Evolutionary conservation across 2,113 vertebrate species (phyloP).

Genomic region (Sapajus apella): DNA sequence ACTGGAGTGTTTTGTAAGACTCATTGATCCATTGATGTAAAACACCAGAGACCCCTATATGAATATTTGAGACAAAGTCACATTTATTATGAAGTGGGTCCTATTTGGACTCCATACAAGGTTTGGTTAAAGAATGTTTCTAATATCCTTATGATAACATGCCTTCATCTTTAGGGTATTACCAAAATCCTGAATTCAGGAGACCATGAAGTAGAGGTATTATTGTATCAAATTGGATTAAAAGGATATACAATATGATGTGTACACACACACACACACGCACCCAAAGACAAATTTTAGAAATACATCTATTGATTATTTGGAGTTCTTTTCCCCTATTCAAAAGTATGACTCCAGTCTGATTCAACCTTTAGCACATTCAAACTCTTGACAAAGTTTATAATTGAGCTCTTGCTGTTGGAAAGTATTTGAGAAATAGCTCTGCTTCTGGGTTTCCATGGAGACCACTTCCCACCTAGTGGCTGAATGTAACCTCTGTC

Average conservation of each 20-base stretch:
- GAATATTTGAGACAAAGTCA: not conserved
- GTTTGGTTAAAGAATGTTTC: not conserved
- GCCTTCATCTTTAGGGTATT: not conserved
- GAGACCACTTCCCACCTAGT: constrained; percentile 66
- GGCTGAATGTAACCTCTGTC: constrained; percentile 55
- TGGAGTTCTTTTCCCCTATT: not conserved
- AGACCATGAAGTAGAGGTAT: not conserved
- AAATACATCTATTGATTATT: not conserved
- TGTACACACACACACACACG: not conserved
- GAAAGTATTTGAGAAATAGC: constrained; percentile 45
- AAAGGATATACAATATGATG: not conserved
- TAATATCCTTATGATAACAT: not conserved
- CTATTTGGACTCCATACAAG: not conserved
- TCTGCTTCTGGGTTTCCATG: constrained; percentile 75
- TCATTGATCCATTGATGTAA: not conserved
- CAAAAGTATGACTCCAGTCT: not conserved
- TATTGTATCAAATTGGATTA: not conserved
- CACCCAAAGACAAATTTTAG: not conserved
- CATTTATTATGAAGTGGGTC: not conserved
- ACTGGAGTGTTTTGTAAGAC: not conserved
- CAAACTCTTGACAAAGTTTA: constrained; percentile 55
- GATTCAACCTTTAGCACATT: constrained; percentile 35
- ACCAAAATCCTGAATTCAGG: not conserved
- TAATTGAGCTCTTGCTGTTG: constrained; percentile 38
- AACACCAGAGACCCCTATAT: not conserved